These are phyloP conservation scores for Felis catus DNA, from an alignment of 2,113 vertebrate genomes.

Conservation along the genomic window DNA sequence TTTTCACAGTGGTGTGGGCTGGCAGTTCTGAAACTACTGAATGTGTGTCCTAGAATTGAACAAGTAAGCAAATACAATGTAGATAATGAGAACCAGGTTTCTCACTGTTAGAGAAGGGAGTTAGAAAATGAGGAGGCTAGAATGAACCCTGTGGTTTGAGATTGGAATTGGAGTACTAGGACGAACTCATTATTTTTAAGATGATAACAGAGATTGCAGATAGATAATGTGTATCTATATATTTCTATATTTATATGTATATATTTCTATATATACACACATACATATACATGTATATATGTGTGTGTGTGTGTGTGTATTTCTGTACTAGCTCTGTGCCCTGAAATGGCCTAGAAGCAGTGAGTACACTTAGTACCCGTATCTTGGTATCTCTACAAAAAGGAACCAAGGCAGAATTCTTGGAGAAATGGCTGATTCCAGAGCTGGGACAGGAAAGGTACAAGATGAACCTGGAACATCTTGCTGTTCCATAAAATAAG, in stretches of 20 bases:
- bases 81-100: not conserved
- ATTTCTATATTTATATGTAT: not conserved
- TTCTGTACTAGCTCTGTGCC: not conserved
- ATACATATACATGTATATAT: no score
- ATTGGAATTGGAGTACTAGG: not conserved
- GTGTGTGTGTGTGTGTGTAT: no score
- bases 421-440: not conserved
- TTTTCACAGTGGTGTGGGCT: slow-evolving; percentile 1
- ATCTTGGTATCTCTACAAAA: not conserved
- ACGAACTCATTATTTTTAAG: slow-evolving; percentile 30
- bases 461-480: not conserved
- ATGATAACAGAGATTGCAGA: not conserved
- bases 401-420: slow-evolving; percentile 20
- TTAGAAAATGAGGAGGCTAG: not conserved
- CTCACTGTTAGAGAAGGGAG: slow-evolving; percentile 5
- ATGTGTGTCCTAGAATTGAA: not conserved
- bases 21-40: slow-evolving; percentile 30
- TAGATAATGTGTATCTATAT: not conserved
- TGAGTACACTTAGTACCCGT: not conserved
- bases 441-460: not conserved
- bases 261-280: not conserved
- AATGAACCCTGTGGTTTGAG: not conserved
- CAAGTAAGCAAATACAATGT: slow-evolving; percentile 22
- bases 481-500: not conserved
- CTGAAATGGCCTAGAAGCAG: not conserved